phyloP scores from a whole-genome alignment of 2,113 vertebrate species.

The Bos javanicus region DNA sequence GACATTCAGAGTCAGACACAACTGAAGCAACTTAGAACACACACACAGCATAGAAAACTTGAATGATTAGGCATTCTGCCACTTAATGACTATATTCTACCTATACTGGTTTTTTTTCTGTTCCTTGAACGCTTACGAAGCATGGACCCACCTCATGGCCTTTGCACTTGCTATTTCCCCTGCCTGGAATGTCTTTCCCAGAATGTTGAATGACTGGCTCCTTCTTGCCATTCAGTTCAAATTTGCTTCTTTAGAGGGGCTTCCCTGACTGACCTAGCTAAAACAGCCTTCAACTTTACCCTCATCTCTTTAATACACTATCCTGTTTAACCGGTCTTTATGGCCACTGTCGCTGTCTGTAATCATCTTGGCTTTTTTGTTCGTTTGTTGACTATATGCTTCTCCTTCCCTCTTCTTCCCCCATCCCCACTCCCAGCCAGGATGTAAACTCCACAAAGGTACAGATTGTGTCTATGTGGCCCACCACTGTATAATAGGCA shows the following conservation, averaged over 20 bases:
- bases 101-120: background rate
- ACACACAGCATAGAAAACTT: background rate
- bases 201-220: background rate
- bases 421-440: background rate
- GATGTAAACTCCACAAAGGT: background rate
- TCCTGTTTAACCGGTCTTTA: background rate
- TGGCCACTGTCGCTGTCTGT: background rate
- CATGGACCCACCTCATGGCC: background rate
- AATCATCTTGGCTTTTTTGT: background rate
- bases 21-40: background rate
- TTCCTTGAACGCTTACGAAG: background rate
- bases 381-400: background rate
- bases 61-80: background rate
- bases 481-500: background rate
- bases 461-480: background rate
- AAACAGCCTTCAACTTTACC: background rate
- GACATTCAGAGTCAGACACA: background rate
- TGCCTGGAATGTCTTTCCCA: background rate
- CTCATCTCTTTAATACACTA: background rate
- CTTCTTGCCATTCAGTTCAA: background rate
- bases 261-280: background rate
- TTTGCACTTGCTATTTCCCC: background rate
- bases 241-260: background rate
- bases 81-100: background rate
- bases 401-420: background rate